Percentiles rank a stretch among this genome's conserved stretches.
Conservation (phyloP, 2,797 vertebrate species). For the Poecilia velifera region DNA sequence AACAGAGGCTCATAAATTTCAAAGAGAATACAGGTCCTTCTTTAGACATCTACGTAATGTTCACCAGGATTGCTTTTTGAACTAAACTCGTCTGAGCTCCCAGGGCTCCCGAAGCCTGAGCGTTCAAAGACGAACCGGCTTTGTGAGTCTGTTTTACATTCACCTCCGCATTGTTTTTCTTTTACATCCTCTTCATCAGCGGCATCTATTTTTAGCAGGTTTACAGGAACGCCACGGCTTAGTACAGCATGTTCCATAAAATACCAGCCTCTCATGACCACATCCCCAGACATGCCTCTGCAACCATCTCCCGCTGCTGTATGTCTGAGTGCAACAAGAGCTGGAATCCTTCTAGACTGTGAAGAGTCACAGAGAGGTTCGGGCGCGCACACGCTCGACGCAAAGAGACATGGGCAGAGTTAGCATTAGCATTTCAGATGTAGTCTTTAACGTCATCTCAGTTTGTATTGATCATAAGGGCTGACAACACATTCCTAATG, state of each 20-base stretch:
- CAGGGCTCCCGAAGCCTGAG: conserved; percentile 28
- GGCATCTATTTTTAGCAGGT: conserved; percentile 75
- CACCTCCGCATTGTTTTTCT: conserved; percentile 36
- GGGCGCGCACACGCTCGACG: neutral
- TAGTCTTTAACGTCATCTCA: neutral
- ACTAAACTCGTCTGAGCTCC: conserved; percentile 34
- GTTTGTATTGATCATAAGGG: neutral
- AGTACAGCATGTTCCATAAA: conserved; percentile 74
- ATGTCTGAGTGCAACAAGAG: conserved; percentile 12
- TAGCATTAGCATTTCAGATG: neutral
- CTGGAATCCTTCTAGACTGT: conserved; percentile 30
- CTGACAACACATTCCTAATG: neutral
- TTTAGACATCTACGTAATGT: conserved; percentile 5
- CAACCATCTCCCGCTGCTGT: conserved; percentile 31
- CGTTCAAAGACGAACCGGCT: conserved; percentile 57
- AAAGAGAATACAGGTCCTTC: conserved; percentile 13
- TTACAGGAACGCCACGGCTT: conserved; percentile 60
- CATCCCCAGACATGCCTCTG: conserved; percentile 56
- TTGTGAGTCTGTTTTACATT: conserved; percentile 48
- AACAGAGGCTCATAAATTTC: conserved; percentile 40
- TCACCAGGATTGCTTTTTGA: conserved; percentile 31
- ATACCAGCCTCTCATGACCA: conserved; percentile 55
- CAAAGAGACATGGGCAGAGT: neutral
- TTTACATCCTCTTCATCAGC: conserved; percentile 62
- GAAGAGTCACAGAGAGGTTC: neutral